Conservation (phyloP, 2,888 invertebrate genomes). For the Lycaena phlaeas region DNA sequence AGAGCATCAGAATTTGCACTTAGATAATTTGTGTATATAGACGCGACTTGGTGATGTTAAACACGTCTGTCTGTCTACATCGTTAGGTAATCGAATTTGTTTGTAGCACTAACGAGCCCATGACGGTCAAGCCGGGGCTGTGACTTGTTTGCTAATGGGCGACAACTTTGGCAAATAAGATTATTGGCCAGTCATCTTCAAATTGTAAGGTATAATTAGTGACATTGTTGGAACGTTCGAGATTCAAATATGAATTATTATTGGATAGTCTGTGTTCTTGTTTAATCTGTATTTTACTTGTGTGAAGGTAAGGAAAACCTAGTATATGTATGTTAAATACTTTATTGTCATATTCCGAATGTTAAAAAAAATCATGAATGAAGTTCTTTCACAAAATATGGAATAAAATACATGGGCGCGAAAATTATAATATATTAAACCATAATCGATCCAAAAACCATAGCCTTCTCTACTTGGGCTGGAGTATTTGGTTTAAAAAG, state of each 20-base stretch:
- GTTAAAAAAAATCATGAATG: too few species aligned
- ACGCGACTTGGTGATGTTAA: background rate
- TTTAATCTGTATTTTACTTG: too few species aligned
- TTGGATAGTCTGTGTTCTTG: background rate
- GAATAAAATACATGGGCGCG: too few species aligned
- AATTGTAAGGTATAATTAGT: conserved; percentile 2
- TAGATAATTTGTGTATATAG: conserved; percentile 6
- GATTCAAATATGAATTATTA: background rate
- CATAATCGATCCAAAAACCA: too few species aligned
- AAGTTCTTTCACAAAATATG: too few species aligned
- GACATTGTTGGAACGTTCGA: background rate
- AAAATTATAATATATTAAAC: too few species aligned
- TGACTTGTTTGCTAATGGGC: conserved; percentile 40
- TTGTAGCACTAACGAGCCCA: conserved; percentile 55
- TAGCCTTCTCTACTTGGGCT: too few species aligned
- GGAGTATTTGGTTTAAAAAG: too few species aligned
- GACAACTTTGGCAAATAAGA: conserved; percentile 6
- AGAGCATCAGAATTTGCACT: too few species aligned
- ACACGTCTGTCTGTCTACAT: conserved; percentile 31
- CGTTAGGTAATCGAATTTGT: conserved; percentile 67
- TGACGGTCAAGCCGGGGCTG: conserved; percentile 34
- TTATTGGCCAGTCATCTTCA: conserved; percentile 2
- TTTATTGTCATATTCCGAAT: too few species aligned
- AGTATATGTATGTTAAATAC: too few species aligned
- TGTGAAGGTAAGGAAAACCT: too few species aligned